phyloP scores from a whole-genome alignment of 2,888 invertebrate genomes.

The Rhagonycha lutea region DNA sequence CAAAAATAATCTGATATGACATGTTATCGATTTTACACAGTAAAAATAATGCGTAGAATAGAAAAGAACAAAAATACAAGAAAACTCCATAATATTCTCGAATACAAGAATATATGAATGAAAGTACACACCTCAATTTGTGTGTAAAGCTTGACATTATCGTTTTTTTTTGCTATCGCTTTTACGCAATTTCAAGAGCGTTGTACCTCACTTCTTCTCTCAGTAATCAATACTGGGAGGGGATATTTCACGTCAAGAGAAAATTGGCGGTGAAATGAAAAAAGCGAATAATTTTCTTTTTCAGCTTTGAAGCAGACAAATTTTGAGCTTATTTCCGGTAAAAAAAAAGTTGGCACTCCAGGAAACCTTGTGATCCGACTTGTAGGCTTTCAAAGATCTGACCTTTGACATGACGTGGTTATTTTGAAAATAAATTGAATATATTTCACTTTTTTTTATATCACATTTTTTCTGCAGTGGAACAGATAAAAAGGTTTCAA shows the following conservation, averaged over 20 bases:
- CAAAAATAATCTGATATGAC: background rate
- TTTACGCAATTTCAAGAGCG: conserved; percentile 10
- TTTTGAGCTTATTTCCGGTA: background rate
- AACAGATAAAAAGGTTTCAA: too few species aligned
- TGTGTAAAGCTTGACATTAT: conserved; percentile 29
- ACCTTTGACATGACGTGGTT: background rate
- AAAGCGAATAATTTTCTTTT: background rate
- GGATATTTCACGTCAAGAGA: background rate
- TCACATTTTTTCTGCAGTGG: too few species aligned
- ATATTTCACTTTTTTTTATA: too few species aligned
- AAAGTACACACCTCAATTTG: conserved; percentile 17
- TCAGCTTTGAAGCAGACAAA: background rate
- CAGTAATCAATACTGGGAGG: conserved; percentile 22
- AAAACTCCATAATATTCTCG: background rate
- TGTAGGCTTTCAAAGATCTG: background rate
- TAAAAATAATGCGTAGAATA: background rate
- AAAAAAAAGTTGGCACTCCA: background rate
- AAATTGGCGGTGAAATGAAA: background rate
- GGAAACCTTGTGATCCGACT: too few species aligned
- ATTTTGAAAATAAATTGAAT: too few species aligned
- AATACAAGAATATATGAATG: conserved; percentile 19
- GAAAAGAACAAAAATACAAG: background rate
- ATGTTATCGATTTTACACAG: conserved; percentile 1
- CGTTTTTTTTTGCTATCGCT: conserved; percentile 19
- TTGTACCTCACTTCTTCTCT: conserved; percentile 7